A percentile compares a stretch with the other conserved stretches of the same genome.
Evolutionary conservation across 2,888 invertebrate species (phyloP).

Genomic region (Lathronympha strigana): DNA sequence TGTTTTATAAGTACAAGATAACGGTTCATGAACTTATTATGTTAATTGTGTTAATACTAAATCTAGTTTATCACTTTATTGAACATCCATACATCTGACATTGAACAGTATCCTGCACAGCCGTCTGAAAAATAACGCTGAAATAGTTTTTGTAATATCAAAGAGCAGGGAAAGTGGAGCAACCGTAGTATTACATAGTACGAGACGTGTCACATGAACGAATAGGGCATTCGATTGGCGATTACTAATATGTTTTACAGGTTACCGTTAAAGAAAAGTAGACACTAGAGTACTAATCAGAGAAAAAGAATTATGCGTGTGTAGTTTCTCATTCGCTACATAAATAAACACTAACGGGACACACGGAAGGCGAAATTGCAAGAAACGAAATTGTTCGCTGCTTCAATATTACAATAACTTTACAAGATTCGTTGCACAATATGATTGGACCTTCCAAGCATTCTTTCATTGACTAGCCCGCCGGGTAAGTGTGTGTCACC

Average conservation of each 20-base stretch:
- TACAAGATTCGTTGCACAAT: slow-evolving; percentile 84
- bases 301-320: slow-evolving; percentile 67
- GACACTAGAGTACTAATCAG: slow-evolving; percentile 38
- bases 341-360: slow-evolving; percentile 74
- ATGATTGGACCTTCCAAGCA: slow-evolving; percentile 83
- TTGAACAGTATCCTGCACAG: slow-evolving; percentile 79
- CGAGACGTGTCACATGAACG: slow-evolving; percentile 26
- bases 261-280: slow-evolving; percentile 35
- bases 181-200: slow-evolving; percentile 13
- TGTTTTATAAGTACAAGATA: slow-evolving; percentile 44
- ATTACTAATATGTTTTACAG: slow-evolving; percentile 28
- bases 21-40: slow-evolving; percentile 72
- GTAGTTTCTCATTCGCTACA: slow-evolving; percentile 76
- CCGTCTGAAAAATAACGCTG: slow-evolving; percentile 79
- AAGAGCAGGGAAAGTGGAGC: slow-evolving; percentile 66
- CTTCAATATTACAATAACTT: slow-evolving; percentile 84
- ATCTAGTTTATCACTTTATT: slow-evolving; percentile 76
- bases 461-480: slow-evolving; percentile 77
- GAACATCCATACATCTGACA: slow-evolving; percentile 81
- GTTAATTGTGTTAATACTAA: slow-evolving; percentile 82
- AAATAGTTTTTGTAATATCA: slow-evolving; percentile 82
- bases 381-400: slow-evolving; percentile 79
- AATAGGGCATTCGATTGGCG: slow-evolving; percentile 25
- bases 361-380: slow-evolving; percentile 79
- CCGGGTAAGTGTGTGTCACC: slow-evolving; percentile 76